Percentiles rank a stretch among this genome's conserved stretches.
Conservation (phyloP, 2,113 vertebrate genomes). For the Microcebus ravelobensis region DNA sequence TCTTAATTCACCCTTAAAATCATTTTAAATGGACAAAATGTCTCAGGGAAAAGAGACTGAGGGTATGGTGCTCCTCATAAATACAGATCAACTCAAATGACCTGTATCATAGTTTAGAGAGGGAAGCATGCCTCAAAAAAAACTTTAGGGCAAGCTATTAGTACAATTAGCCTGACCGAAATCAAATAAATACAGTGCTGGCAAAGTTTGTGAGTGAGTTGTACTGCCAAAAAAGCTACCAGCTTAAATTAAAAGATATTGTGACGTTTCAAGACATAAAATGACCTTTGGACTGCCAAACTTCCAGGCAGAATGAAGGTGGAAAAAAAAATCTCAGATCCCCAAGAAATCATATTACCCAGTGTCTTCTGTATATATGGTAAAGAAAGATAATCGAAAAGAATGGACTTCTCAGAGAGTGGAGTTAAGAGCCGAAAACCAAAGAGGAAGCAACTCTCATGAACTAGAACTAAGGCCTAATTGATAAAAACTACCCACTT, state of each 20-base stretch:
- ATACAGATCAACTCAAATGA: neutral
- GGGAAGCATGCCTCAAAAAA: neutral
- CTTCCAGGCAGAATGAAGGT: neutral
- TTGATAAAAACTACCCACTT: neutral
- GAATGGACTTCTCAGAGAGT: neutral
- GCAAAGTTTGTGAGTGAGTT: neutral
- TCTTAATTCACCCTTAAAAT: neutral
- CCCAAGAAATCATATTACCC: neutral
- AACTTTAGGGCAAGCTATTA: neutral
- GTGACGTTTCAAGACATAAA: neutral
- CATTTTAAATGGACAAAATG: neutral
- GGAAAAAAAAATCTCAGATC: neutral
- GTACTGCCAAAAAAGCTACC: neutral
- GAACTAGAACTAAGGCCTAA: neutral
- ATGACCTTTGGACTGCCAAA: neutral
- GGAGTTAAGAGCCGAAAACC: neutral
- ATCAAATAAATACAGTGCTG: neutral
- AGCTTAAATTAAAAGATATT: neutral
- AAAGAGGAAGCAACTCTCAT: neutral
- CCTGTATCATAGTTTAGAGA: neutral
- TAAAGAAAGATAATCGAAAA: neutral
- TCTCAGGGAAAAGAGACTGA: neutral
- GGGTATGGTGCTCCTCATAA: accelerated
- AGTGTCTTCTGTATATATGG: neutral
- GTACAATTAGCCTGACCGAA: neutral